Conservation (phyloP, 2,888 invertebrate species). For the Machimus rusticus region DNA sequence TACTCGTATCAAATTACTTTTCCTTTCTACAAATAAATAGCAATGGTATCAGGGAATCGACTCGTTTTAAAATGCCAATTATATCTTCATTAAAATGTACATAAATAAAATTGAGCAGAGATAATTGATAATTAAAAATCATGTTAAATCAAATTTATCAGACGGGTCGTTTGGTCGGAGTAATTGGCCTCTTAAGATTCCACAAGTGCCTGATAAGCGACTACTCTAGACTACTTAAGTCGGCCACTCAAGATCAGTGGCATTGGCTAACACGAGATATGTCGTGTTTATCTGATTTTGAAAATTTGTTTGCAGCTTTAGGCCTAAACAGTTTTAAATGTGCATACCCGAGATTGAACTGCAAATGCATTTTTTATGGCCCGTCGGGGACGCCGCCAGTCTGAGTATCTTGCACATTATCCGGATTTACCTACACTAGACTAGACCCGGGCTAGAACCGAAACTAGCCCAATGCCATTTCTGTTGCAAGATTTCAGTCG, state of each 20-base stretch:
- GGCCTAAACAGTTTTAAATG: not conserved
- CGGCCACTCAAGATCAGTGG: not conserved
- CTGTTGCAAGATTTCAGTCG: not conserved
- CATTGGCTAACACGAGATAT: not conserved
- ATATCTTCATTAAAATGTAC: not conserved
- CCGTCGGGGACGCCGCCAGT: not conserved
- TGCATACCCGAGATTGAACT: not conserved
- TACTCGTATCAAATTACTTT: not conserved
- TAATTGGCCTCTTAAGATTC: not conserved
- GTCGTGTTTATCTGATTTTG: not conserved
- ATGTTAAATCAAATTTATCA: not conserved
- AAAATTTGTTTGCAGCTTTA: not conserved
- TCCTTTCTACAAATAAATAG: not conserved
- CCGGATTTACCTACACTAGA: not conserved
- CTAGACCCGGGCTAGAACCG: not conserved
- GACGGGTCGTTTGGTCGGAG: not conserved
- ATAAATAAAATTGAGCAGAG: not conserved
- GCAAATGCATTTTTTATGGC: not conserved
- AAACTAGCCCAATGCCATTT: not conserved
- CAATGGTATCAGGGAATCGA: not conserved
- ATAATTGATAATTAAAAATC: not conserved
- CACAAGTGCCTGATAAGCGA: not conserved
- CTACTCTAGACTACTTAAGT: not conserved
- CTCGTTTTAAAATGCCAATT: not conserved
- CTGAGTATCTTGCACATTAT: not conserved